Conservation (phyloP, 2,113 vertebrate genomes). For the Lucifuga dentata region DNA sequence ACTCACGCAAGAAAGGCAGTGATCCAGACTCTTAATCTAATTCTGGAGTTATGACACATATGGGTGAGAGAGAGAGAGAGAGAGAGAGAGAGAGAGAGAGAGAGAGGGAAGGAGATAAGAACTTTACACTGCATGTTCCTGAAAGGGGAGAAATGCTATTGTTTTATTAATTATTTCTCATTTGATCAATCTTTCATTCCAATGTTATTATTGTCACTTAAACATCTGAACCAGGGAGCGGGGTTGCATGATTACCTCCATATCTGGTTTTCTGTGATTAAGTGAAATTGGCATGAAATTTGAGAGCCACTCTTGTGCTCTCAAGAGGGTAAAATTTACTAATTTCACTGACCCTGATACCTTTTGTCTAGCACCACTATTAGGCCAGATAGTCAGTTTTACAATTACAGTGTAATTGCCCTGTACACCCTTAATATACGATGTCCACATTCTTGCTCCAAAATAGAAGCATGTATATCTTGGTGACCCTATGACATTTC, state of each 20-base stretch:
- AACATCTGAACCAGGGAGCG: no score
- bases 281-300: no score
- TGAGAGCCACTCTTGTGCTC: no score
- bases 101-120: no score
- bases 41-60: conserved; percentile 54
- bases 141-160: conserved; percentile 8
- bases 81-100: no score
- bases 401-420: neutral
- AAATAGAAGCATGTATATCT: neutral
- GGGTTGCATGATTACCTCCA: no score
- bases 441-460: neutral
- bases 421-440: neutral
- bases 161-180: neutral
- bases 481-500: neutral
- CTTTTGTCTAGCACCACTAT: neutral
- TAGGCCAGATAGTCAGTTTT: neutral
- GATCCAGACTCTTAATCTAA: conserved; percentile 51
- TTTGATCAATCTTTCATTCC: neutral
- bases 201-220: neutral
- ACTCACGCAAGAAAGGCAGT: conserved; percentile 6
- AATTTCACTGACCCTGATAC: conserved; percentile 11
- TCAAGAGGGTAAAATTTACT: conserved; percentile 1
- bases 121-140: conserved; percentile 8
- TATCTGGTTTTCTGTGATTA: no score
- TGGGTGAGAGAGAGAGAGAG: conserved; percentile 27